Evolutionary conservation across 2,113 vertebrate species (phyloP).

Genomic region (Zapus hudsonius): DNA sequence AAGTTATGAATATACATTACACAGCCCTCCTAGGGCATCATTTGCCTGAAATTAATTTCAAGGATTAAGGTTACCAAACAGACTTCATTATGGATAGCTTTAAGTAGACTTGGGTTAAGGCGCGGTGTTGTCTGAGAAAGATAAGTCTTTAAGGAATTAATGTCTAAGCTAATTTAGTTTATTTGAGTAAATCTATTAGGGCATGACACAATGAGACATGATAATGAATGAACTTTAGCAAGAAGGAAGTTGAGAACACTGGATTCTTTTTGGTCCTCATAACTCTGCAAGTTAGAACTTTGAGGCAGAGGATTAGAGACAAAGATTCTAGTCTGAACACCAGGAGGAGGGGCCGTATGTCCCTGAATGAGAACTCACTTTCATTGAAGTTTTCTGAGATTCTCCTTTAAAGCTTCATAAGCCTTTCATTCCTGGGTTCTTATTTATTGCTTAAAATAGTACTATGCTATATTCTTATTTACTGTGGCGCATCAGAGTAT

Average conservation of each 20-base stretch:
- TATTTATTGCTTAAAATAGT: slow-evolving; percentile 64
- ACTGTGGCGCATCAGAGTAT: slow-evolving; percentile 42
- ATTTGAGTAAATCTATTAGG: background rate
- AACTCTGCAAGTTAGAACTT: slow-evolving; percentile 7
- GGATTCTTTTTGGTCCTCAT: background rate
- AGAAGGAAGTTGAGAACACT: background rate
- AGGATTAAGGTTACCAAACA: slow-evolving; percentile 35
- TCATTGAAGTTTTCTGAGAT: slow-evolving; percentile 4
- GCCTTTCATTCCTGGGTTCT: slow-evolving; percentile 25
- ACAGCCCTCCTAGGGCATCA: background rate
- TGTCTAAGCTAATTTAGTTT: slow-evolving; percentile 18
- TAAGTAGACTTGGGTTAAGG: background rate
- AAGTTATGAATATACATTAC: background rate
- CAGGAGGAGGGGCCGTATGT: background rate
- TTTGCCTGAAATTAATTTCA: slow-evolving; percentile 41
- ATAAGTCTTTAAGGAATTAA: slow-evolving; percentile 28
- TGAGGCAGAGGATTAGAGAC: background rate
- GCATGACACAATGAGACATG: background rate
- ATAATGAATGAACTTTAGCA: background rate
- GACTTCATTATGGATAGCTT: slow-evolving; percentile 5
- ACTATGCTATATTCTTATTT: slow-evolving; percentile 27
- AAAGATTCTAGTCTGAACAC: background rate
- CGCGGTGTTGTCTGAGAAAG: background rate
- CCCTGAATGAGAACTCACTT: slow-evolving; percentile 21
- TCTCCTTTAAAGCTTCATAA: slow-evolving; percentile 52